Evolutionary conservation across 2,888 invertebrate genomes (phyloP), one percentile per base, ranked within the genome.

Genomic region (Drosophila nr. perissopoda): DNA sequence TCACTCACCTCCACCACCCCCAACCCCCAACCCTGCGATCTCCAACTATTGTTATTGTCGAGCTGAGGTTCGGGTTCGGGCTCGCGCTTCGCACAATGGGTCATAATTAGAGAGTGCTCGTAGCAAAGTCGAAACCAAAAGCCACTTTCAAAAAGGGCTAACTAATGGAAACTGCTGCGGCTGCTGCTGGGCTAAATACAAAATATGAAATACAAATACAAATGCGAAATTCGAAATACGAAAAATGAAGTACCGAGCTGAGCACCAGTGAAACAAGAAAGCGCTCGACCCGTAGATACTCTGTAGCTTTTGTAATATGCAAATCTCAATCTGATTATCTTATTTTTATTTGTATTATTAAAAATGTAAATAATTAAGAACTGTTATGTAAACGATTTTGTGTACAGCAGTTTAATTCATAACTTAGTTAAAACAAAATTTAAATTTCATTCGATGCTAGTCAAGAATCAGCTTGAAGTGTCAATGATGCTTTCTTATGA

Each of bases 41-140:
- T 16, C 13, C 5, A 1, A 7, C 60, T 25, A 45, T 45, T 45
- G 25, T 25, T 45, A 45, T 25, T 45, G 16, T 45, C 25, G 21
- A 13, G 45, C 16, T 45, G 45, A 2, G 45, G 16, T 18, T 18
- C 8, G 70, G 70, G 52, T 57, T 59, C 53, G 63, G 63, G 51
- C 25, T 59, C 21, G 65, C 74, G 45, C 16, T 4, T 25, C 45
- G 45, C 45, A 71, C 69, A 67, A 71, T 69, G 74, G 72, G n/a
- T 54, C 59, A 76, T 85, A 86, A 87, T 87, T 87, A 83, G 82
- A 80, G 82, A 81, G 74, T 66, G 72, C 67, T 31, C 54, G 31
- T 34, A 53, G 53, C 51, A 45, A 33, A 54, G 51, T 40, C 58
- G 63, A 45, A 65, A 51, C 49, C 59, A 53, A 53, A 51, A 51